These are phyloP conservation scores for Ochropleura plecta DNA, from an alignment of 2,888 invertebrate species.

Conservation along the genomic window DNA sequence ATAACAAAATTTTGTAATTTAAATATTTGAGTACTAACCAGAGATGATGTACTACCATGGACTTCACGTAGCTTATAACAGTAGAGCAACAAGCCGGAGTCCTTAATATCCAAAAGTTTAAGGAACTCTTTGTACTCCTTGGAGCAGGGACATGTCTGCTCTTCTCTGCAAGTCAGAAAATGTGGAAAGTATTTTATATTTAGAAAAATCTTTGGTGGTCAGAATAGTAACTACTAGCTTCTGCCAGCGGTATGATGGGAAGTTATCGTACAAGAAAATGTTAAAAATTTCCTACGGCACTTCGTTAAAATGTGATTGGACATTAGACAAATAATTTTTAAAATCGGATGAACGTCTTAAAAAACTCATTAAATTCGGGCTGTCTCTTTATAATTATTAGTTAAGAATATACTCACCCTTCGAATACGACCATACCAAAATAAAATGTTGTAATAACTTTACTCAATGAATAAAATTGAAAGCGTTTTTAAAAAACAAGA, in stretches of 20 bases:
- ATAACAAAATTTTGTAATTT: no score
- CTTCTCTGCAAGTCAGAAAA: conserved; percentile 37
- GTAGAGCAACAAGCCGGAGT: conserved; percentile 74
- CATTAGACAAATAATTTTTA: no score
- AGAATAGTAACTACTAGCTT: neutral
- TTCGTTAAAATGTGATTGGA: no score
- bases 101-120: conserved; percentile 71
- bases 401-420: conserved; percentile 8
- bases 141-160: conserved; percentile 44
- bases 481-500: neutral
- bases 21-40: neutral
- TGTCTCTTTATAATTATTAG: no score
- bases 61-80: conserved; percentile 58
- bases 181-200: neutral
- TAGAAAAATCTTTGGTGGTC: neutral
- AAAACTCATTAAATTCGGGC: no score
- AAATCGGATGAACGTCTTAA: no score
- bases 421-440: conserved; percentile 6
- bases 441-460: no score
- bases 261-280: no score
- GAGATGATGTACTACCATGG: conserved; percentile 60
- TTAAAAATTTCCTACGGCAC: no score
- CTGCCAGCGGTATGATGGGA: no score
- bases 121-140: conserved; percentile 47
- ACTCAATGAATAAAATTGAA: neutral